These are phyloP conservation scores for Leptura quadrifasciata DNA, from an alignment of 2,888 invertebrate genomes.

Conservation along the genomic window DNA sequence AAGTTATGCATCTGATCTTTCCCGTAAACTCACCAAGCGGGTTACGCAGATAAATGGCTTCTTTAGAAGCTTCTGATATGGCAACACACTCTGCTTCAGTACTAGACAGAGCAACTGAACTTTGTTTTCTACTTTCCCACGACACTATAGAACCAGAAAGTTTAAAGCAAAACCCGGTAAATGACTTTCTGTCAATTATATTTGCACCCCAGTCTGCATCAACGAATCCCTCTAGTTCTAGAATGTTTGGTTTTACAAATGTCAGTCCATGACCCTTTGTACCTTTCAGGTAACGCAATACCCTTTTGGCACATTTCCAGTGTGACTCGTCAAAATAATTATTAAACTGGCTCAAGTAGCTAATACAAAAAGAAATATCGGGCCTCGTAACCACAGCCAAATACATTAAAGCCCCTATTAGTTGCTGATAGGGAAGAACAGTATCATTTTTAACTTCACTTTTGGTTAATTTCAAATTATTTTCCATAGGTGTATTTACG, in stretches of 20 bases:
- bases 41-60: conserved; percentile 5
- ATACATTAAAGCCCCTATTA: conserved; percentile 53
- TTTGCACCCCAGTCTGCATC: too few relatives aligned
- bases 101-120: too few relatives aligned
- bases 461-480: too few relatives aligned
- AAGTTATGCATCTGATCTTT: background rate
- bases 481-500: conserved; percentile 44
- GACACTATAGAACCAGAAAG: too few relatives aligned
- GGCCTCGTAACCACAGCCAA: conserved; percentile 52
- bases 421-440: conserved; percentile 46
- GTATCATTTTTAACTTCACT: background rate
- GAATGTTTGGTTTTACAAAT: too few relatives aligned
- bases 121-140: too few relatives aligned
- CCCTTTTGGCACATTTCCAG: conserved; percentile 49
- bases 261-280: conserved; percentile 29
- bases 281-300: conserved; percentile 42
- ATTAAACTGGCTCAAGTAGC: conserved; percentile 55
- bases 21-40: conserved; percentile 5
- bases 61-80: background rate
- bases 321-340: conserved; percentile 50
- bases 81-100: background rate
- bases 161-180: too few relatives aligned
- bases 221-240: too few relatives aligned
- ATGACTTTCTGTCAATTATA: too few relatives aligned
- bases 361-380: conserved; percentile 56